phyloP scores from a whole-genome alignment of 2,797 vertebrate species.

The Tarsius wallacei region DNA sequence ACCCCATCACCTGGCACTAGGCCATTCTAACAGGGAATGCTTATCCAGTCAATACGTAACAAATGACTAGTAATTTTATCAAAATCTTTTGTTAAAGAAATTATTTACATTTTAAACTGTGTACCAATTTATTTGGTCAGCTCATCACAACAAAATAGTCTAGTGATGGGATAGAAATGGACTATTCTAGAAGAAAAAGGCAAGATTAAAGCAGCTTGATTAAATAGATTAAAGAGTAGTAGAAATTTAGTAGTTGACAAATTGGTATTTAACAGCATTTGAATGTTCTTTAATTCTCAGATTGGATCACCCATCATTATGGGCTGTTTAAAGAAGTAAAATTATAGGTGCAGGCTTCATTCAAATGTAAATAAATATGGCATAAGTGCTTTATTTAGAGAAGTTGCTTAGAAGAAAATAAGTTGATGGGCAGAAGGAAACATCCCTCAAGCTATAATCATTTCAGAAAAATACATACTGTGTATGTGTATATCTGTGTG shows the following conservation, averaged over 20 bases:
- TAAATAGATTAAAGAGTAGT: not conserved
- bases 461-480: constrained; percentile 5
- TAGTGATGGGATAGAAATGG: not conserved
- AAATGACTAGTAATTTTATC: constrained; percentile 21
- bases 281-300: constrained; percentile 45
- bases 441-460: not conserved
- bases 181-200: not conserved
- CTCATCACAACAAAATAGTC: not conserved
- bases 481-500: not conserved
- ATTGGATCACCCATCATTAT: not conserved
- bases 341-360: not conserved
- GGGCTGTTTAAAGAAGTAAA: not conserved
- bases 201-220: not conserved
- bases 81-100: not conserved
- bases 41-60: constrained; percentile 50
- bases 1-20: too few relatives aligned
- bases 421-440: not conserved
- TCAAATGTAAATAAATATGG: not conserved
- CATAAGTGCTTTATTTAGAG: not conserved
- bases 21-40: not conserved
- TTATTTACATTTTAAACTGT: not conserved
- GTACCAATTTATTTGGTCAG: not conserved
- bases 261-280: constrained; percentile 23
- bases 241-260: not conserved
- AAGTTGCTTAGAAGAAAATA: constrained; percentile 48